These are phyloP conservation scores for Ephialtes manifestator DNA, from an alignment of 2,888 invertebrate species.

Conservation along the genomic window DNA sequence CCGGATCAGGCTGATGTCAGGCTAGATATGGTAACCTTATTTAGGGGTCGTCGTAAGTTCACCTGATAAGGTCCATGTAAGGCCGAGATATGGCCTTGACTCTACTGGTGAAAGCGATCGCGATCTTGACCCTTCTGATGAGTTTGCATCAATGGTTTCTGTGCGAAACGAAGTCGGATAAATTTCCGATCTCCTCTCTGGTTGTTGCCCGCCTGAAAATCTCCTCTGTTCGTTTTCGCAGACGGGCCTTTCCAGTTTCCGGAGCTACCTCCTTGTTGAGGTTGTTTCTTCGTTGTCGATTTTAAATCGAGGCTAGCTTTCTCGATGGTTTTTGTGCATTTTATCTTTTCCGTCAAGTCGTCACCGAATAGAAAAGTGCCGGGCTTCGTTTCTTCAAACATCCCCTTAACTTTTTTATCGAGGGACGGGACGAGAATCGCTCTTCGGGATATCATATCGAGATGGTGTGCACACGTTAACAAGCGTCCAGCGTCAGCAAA, in stretches of 20 bases:
- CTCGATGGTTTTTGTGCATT: slow-evolving; percentile 1
- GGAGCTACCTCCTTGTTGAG: slow-evolving; percentile 11
- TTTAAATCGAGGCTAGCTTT: too few species aligned
- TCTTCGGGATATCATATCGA: slow-evolving; percentile 55
- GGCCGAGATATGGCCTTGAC: too few species aligned
- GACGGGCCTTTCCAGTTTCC: too few species aligned
- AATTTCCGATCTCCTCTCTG: slow-evolving; percentile 31
- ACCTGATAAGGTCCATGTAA: too few species aligned
- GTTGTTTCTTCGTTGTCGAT: too few species aligned
- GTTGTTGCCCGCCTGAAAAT: slow-evolving; percentile 41
- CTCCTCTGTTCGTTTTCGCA: slow-evolving; percentile 36
- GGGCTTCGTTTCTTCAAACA: slow-evolving; percentile 54
- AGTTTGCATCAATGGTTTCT: slow-evolving; percentile 4
- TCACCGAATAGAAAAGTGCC: slow-evolving; percentile 65
- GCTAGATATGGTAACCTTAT: too few species aligned
- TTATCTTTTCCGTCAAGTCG: slow-evolving; percentile 64
- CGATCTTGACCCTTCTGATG: slow-evolving; percentile 8
- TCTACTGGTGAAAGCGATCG: neutral
- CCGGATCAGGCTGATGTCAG: too few species aligned
- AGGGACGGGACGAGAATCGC: slow-evolving; percentile 59
- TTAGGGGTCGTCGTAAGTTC: too few species aligned
- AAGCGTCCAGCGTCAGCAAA: slow-evolving; percentile 43
- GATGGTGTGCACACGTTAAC: slow-evolving; percentile 50
- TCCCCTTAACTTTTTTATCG: slow-evolving; percentile 55
- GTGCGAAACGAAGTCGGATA: slow-evolving; percentile 42